Evolutionary conservation across 2,797 vertebrate genomes (phyloP).

Genomic region (Danio albolineatus): DNA sequence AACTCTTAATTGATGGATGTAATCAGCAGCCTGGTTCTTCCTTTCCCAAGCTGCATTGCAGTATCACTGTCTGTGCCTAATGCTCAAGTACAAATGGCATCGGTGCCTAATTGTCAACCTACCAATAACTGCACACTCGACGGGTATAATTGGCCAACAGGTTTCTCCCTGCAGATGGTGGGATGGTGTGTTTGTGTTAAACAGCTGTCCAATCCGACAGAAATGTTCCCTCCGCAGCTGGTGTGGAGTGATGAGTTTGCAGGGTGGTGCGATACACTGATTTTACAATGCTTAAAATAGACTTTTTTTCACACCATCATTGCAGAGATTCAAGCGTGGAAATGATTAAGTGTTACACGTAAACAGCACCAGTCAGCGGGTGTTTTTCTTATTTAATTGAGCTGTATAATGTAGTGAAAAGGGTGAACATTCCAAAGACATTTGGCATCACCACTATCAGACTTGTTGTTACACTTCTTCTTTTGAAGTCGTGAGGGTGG

Average conservation of each 20-base stretch:
- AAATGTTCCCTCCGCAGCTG: slow-evolving; percentile 53
- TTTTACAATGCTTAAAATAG: slow-evolving; percentile 50
- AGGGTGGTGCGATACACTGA: slow-evolving; percentile 44
- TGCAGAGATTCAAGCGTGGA: slow-evolving; percentile 31
- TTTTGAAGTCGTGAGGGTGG: background rate
- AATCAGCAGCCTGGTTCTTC: slow-evolving; percentile 55
- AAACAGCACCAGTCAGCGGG: slow-evolving; percentile 22
- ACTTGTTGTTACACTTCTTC: background rate
- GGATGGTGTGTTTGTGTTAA: slow-evolving; percentile 54
- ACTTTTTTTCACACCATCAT: slow-evolving; percentile 31
- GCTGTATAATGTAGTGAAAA: background rate
- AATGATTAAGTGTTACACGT: slow-evolving; percentile 29
- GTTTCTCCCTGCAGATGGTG: slow-evolving; percentile 63
- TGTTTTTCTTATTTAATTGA: background rate
- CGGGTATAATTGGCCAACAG: slow-evolving; percentile 63
- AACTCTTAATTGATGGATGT: slow-evolving; percentile 38
- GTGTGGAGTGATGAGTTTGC: slow-evolving; percentile 47
- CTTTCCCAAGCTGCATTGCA: slow-evolving; percentile 45
- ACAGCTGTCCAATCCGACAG: slow-evolving; percentile 64
- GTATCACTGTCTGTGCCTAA: slow-evolving; percentile 47
- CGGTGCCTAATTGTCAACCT: slow-evolving; percentile 59
- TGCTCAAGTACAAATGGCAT: slow-evolving; percentile 40
- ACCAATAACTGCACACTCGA: slow-evolving; percentile 60
- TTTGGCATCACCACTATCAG: background rate
- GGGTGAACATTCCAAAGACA: background rate